A percentile compares a stretch with the other conserved stretches of the same genome.
Evolutionary conservation across 2,113 vertebrate species (phyloP).

Genomic region (Taurulus bubalis): DNA sequence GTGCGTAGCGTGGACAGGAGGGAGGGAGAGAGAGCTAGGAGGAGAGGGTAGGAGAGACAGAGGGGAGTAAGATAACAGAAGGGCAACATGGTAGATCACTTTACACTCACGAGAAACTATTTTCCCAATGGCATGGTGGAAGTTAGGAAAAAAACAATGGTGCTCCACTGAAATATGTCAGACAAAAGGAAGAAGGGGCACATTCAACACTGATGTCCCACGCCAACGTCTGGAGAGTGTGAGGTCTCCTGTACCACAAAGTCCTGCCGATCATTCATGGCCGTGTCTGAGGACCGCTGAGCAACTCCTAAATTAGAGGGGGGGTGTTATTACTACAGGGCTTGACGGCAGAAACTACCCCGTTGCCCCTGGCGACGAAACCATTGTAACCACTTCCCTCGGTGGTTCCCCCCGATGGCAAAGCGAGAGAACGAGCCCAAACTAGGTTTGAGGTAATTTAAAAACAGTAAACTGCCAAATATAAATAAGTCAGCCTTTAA

Average conservation of each 20-base stretch:
- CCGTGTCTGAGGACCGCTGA: neutral
- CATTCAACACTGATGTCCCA: neutral
- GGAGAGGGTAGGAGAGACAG: neutral
- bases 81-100: slow-evolving; percentile 47
- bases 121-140: neutral
- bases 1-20: slow-evolving; percentile 38
- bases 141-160: neutral
- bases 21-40: neutral
- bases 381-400: neutral
- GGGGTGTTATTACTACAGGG: neutral
- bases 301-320: neutral
- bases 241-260: neutral
- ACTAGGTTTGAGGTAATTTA: no score
- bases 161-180: neutral
- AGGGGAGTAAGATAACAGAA: slow-evolving; percentile 33
- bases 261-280: neutral
- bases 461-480: neutral
- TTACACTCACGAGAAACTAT: slow-evolving; percentile 42
- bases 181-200: neutral
- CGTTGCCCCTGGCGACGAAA: neutral
- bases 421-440: no score
- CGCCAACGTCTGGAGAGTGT: neutral
- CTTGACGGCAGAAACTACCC: slow-evolving; percentile 4
- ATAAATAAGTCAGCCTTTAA: neutral
- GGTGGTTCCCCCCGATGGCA: neutral